Evolutionary conservation across 2,888 invertebrate species (phyloP).

Genomic region (Dynastes hyllus): DNA sequence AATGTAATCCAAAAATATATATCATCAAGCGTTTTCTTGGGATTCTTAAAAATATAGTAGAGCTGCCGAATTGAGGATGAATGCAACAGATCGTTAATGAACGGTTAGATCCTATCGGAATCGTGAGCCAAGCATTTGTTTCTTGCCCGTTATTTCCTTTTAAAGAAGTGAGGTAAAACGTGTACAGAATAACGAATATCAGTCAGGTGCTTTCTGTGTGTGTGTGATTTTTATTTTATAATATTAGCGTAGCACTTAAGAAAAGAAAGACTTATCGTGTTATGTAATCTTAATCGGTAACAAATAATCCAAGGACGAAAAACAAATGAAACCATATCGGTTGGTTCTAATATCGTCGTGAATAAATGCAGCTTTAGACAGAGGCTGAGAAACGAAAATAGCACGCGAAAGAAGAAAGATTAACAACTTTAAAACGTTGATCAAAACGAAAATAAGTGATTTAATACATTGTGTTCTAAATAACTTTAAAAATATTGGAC

Average conservation of each 20-base stretch:
- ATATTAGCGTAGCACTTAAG: not conserved
- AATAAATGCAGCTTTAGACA: not conserved
- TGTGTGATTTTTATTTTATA: not conserved
- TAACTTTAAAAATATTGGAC: conserved; percentile 49
- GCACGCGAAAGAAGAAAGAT: not conserved
- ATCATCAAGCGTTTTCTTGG: conserved; percentile 11
- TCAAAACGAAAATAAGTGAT: conserved; percentile 3
- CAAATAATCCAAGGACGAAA: conserved; percentile 4
- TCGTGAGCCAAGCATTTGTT: not conserved
- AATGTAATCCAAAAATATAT: conserved; percentile 46
- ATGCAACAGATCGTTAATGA: not conserved
- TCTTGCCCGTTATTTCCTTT: not conserved
- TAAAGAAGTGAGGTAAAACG: not conserved
- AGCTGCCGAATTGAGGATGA: conserved; percentile 14
- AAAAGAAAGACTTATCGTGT: not conserved
- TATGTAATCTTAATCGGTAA: not conserved
- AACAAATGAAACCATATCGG: not conserved
- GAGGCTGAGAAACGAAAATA: not conserved
- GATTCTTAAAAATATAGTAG: conserved; percentile 1
- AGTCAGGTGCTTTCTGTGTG: conserved; percentile 23
- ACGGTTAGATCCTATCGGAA: not conserved
- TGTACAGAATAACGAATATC: not conserved
- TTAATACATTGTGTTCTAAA: conserved; percentile 21
- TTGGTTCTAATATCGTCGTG: conserved; percentile 10
- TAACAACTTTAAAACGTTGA: not conserved